Conservation (phyloP, 2,113 vertebrate genomes). For the Cyphomyrus plagiostoma region DNA sequence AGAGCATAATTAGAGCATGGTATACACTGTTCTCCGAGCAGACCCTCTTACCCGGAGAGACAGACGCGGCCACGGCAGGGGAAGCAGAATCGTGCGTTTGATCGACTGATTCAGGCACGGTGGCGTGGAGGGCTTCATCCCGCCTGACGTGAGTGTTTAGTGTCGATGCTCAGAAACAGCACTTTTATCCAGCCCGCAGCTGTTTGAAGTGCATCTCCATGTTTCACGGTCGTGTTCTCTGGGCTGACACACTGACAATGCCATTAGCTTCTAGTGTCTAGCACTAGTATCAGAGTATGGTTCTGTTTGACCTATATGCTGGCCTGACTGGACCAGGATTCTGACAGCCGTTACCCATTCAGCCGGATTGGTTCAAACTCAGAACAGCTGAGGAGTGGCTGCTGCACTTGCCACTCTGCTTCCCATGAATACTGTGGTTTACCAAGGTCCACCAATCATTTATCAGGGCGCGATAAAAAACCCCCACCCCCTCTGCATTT, state of each 20-base stretch:
- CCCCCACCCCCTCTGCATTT: background rate
- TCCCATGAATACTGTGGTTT: background rate
- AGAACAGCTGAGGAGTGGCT: background rate
- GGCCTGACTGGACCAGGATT: background rate
- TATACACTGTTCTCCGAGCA: background rate
- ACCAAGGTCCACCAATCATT: background rate
- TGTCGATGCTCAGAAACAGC: background rate
- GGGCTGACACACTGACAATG: background rate
- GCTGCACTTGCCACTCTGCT: background rate
- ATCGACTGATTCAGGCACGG: background rate
- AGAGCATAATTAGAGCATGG: background rate
- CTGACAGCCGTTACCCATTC: background rate
- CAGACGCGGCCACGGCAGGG: background rate
- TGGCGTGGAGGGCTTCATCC: background rate
- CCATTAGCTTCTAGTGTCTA: background rate
- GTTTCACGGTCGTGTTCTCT: background rate
- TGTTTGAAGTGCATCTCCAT: background rate
- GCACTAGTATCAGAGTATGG: background rate
- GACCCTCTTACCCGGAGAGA: background rate
- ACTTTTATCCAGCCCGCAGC: background rate
- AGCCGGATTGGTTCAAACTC: background rate
- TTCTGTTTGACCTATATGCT: background rate
- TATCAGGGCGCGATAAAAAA: background rate
- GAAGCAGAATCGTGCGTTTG: background rate
- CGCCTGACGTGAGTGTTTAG: background rate